Evolutionary conservation across 1,140 invertebrate genomes (phyloP).

Genomic region (Zaprionus camerounensis): DNA sequence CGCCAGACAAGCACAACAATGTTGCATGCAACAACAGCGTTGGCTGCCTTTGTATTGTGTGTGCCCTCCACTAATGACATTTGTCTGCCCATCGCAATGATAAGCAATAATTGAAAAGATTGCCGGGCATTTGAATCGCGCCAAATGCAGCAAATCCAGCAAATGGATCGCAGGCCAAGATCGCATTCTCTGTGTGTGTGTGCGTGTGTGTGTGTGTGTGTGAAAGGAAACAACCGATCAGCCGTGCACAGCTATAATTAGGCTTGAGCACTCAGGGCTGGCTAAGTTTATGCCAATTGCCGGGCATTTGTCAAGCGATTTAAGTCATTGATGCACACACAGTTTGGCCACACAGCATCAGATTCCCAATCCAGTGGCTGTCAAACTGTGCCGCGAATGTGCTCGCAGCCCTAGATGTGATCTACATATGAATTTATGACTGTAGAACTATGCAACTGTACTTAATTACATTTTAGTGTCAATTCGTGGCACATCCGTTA

Average conservation of each 20-base stretch:
- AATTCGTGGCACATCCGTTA: no score
- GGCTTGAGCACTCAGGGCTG: constrained; percentile 30
- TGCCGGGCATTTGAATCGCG: constrained; percentile 72
- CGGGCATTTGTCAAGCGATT: constrained; percentile 51
- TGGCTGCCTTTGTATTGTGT: neutral
- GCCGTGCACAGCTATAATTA: constrained; percentile 36
- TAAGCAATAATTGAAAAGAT: constrained; percentile 82
- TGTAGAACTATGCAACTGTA: no score
- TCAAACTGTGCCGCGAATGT: constrained; percentile 1
- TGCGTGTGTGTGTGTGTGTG: neutral
- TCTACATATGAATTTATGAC: neutral
- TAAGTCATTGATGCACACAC: constrained; percentile 24
- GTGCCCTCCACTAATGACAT: constrained; percentile 48
- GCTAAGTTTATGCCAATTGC: constrained; percentile 51
- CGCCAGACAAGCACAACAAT: constrained; percentile 45
- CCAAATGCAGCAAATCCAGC: constrained; percentile 41
- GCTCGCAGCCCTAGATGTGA: neutral
- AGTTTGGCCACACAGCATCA: constrained; percentile 39
- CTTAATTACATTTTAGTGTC: no score
- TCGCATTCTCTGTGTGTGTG: neutral
- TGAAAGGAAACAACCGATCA: constrained; percentile 37
- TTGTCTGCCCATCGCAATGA: constrained; percentile 60
- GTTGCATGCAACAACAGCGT: constrained; percentile 43
- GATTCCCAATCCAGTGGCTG: constrained; percentile 12
- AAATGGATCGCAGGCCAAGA: neutral